Conservation (phyloP, 2,888 invertebrate genomes). For the Brachynemurus nebulosus region DNA sequence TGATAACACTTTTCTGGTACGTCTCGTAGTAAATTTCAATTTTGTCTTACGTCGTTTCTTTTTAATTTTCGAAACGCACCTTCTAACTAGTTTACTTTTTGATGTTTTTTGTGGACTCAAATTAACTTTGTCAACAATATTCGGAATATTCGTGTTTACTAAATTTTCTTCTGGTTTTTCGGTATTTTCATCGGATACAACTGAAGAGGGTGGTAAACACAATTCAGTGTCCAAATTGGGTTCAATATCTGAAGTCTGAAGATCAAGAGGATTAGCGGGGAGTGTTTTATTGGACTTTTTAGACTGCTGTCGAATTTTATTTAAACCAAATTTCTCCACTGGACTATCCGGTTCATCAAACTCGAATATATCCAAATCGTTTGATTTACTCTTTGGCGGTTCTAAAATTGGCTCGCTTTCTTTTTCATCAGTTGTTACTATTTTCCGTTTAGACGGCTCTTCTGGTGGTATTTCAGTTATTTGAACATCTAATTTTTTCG, state of each 20-base stretch:
- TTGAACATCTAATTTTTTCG: no score
- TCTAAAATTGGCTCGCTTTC: no score
- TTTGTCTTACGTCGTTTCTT: neutral
- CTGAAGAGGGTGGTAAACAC: no score
- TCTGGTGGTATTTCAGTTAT: no score
- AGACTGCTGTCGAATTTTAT: neutral
- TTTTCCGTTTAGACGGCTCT: no score
- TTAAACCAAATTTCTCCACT: neutral
- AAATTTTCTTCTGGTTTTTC: neutral
- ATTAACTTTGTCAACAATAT: neutral
- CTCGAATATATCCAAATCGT: neutral
- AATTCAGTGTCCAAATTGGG: no score
- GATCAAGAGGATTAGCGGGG: no score
- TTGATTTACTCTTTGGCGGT: no score
- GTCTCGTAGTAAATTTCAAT: slow-evolving; percentile 1
- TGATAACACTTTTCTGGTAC: neutral
- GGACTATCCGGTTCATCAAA: neutral
- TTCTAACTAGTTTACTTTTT: neutral
- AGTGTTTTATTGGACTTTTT: no score
- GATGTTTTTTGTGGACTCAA: neutral
- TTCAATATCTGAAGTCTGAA: no score
- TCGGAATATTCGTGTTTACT: neutral
- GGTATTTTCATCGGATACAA: no score
- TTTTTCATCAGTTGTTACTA: no score
- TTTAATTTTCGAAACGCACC: neutral